Base-by-base conservation (phyloP, 2,888 invertebrate genomes). In the Leptodirus hochenwartii region DNA sequence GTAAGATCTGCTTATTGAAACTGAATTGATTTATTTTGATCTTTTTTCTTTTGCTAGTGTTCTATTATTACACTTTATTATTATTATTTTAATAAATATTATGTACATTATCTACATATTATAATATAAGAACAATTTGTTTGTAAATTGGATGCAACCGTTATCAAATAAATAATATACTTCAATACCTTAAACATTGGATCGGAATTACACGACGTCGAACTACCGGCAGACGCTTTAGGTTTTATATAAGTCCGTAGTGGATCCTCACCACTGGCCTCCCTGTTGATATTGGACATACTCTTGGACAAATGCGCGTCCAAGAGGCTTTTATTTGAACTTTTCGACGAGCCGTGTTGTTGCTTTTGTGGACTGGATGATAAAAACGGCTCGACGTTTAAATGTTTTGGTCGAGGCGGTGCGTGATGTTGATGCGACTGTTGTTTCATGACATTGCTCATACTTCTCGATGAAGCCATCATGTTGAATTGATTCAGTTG, bases 381-480 rank as follows among this genome's bases (percentile, higher is more conserved):
- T 26, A 43, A 36, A 25, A 39, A 34, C 4, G 45, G 41, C 16
- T 48, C 47, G 14, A 50, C 38, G 27, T 47, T 47, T 15, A 53
- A 40, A 38, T 50, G 43, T 23, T 38, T 46, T 1, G 49, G 46
- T 10, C 34, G 31, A 16, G 37, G 39, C 30, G 37, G n/a, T 33
- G 4, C 44, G 43, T 4, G 44, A 45, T 39, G 49, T 53, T 24
- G 38, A 41, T 28, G 39, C 39, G n/a, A n/a, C n/a, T n/a, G n/a
- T 28, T 43, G 43, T 33, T 61, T 53, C 44, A 36, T 69, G 5
- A 69, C 66, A 33, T 68, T 68, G 1, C 63, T 65, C 65, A 69
- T 66, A 41, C 69, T 69, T 40, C 64, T 63, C n/a, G n/a, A n/a
- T n/a, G n/a, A n/a, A n/a, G n/a, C n/a, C n/a, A n/a, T n/a, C n/a